A percentile compares a stretch with the other conserved stretches of the same genome.
phyloP scores from a whole-genome alignment of 1,140 invertebrate genomes.

The Bombus affinis region DNA sequence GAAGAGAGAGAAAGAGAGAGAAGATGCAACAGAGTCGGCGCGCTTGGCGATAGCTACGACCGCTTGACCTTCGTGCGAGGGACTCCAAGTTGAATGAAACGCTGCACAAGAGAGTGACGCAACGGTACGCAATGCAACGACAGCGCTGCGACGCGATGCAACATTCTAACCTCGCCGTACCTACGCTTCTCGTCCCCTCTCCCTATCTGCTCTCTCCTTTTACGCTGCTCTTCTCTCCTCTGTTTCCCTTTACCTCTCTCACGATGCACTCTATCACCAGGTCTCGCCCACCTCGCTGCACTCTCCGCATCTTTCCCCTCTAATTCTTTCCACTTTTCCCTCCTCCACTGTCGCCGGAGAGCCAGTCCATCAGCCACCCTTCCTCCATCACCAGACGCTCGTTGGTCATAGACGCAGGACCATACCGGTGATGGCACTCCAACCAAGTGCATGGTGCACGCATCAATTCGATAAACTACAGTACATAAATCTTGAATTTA shows the following conservation, averaged over 20 bases:
- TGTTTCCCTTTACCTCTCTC: background rate
- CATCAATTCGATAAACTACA: background rate
- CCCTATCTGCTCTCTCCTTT: background rate
- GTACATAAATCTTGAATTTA: background rate
- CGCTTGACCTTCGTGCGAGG: slow-evolving; percentile 80
- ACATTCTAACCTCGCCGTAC: slow-evolving; percentile 46
- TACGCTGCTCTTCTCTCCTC: slow-evolving; percentile 7
- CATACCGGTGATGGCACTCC: background rate
- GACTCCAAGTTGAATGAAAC: slow-evolving; percentile 80
- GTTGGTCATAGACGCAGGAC: slow-evolving; percentile 1
- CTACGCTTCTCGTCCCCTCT: slow-evolving; percentile 13
- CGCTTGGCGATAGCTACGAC: slow-evolving; percentile 65
- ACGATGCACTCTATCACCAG: background rate
- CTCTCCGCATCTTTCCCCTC: slow-evolving; percentile 9
- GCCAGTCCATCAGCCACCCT: slow-evolving; percentile 28
- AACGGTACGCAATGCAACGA: slow-evolving; percentile 67
- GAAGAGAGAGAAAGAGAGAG: background rate
- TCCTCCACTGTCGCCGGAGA: background rate
- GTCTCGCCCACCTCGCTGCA: background rate
- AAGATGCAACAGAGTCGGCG: slow-evolving; percentile 35
- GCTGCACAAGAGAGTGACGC: slow-evolving; percentile 74
- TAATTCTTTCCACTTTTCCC: slow-evolving; percentile 23
- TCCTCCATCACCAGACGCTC: slow-evolving; percentile 13
- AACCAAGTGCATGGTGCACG: background rate
- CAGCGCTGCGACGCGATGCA: slow-evolving; percentile 52